A percentile compares a stretch with the other conserved stretches of the same genome.
Evolutionary conservation across 1,140 invertebrate species (phyloP).

Genomic region (Solenopsis fugax): DNA sequence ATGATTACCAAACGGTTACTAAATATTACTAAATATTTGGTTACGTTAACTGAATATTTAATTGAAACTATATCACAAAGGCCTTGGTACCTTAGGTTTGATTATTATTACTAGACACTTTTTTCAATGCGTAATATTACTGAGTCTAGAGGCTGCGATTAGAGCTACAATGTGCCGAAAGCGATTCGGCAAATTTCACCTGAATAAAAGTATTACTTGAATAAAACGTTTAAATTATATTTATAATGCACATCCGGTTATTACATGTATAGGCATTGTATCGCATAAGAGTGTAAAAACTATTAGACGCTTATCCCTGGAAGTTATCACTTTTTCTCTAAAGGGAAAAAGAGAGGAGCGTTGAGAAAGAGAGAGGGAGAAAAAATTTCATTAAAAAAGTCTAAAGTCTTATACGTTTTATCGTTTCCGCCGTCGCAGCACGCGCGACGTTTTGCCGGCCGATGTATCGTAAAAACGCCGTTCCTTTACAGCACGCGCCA

Average conservation of each 20-base stretch:
- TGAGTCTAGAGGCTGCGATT: too few species aligned
- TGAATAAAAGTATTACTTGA: not conserved
- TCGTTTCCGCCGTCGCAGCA: not conserved
- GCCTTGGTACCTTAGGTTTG: too few species aligned
- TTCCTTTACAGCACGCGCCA: conserved; percentile 16
- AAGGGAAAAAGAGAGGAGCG: not conserved
- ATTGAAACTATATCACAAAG: too few species aligned
- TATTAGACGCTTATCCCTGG: not conserved
- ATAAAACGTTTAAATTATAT: not conserved
- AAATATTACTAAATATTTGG: too few species aligned
- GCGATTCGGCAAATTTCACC: not conserved
- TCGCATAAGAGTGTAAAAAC: not conserved
- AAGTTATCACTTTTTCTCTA: not conserved
- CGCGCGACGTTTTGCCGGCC: conserved; percentile 14
- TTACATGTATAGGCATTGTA: not conserved
- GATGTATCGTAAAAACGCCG: conserved; percentile 9
- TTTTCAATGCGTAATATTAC: too few species aligned
- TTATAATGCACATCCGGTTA: not conserved
- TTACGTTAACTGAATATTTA: too few species aligned
- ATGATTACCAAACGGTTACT: too few species aligned
- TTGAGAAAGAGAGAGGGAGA: not conserved
- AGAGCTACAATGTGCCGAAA: not conserved
- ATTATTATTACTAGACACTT: too few species aligned
- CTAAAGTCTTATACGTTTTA: not conserved
- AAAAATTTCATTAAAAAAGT: not conserved